Conservation (phyloP, 2,888 invertebrate genomes). For the Pachliopta kotzebuea region DNA sequence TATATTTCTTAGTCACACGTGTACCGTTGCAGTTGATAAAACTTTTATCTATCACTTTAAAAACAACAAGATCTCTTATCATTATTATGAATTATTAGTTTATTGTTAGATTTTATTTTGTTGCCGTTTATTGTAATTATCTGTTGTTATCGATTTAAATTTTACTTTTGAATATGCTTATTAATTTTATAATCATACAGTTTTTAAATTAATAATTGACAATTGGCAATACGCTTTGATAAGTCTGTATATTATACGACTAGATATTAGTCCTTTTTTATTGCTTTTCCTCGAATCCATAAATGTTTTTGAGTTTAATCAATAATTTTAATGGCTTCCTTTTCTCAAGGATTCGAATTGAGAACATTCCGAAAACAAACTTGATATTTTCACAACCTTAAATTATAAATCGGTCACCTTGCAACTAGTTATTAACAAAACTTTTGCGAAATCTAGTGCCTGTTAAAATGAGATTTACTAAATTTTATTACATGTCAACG, state of each 20-base stretch:
- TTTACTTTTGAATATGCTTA: too few relatives aligned
- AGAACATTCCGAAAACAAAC: neutral
- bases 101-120: too few relatives aligned
- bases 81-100: too few relatives aligned
- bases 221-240: too few relatives aligned
- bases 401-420: neutral
- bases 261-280: neutral
- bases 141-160: too few relatives aligned
- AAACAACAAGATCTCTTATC: neutral
- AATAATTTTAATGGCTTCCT: neutral
- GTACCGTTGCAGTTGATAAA: neutral
- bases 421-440: neutral
- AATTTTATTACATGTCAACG: neutral
- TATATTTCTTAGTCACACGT: neutral
- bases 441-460: neutral
- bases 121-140: too few relatives aligned
- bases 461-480: neutral
- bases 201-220: too few relatives aligned
- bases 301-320: neutral
- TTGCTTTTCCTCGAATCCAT: neutral
- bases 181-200: too few relatives aligned
- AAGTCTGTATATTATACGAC: neutral
- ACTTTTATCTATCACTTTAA: neutral
- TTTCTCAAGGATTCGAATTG: neutral
- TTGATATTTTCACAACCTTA: neutral